phyloP scores from a whole-genome alignment of 2,797 vertebrate species.

The Atherinosoma microstoma region DNA sequence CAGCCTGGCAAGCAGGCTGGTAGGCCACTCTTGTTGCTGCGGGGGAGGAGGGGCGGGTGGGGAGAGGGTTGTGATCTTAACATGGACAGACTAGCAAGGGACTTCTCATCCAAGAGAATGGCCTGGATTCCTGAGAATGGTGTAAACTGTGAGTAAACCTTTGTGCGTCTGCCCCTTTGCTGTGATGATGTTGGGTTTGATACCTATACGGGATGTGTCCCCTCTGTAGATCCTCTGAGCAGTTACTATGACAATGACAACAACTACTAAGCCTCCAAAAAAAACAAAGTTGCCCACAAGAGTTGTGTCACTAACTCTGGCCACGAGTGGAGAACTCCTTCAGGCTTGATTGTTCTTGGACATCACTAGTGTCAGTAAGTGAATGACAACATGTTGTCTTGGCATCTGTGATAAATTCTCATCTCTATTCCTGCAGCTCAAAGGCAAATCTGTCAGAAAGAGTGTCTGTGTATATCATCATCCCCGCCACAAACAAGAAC shows the following conservation, averaged over 20 bases:
- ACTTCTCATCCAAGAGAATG: conserved; percentile 55
- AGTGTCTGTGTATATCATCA: background rate
- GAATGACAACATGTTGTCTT: conserved; percentile 11
- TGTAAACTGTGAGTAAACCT: background rate
- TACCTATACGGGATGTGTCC: background rate
- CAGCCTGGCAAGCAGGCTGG: conserved; percentile 41
- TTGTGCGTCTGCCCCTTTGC: background rate
- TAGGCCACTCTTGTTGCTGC: conserved; percentile 54
- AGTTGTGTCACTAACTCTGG: conserved; percentile 39
- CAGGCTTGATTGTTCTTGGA: conserved; percentile 15
- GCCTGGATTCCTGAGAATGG: conserved; percentile 37
- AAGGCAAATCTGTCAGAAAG: background rate
- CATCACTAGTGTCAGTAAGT: background rate
- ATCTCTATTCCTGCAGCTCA: background rate
- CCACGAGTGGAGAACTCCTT: conserved; percentile 29
- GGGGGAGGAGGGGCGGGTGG: conserved; percentile 35
- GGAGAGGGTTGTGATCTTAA: conserved; percentile 42
- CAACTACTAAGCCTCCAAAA: background rate
- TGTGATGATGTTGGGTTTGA: background rate
- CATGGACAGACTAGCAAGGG: conserved; percentile 48
- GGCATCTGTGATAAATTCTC: conserved; percentile 2
- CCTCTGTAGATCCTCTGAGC: background rate
- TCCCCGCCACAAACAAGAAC: background rate
- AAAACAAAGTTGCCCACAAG: background rate
- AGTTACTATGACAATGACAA: background rate